Conservation (phyloP, 2,113 vertebrate genomes). For the Phaethornis superciliosus region DNA sequence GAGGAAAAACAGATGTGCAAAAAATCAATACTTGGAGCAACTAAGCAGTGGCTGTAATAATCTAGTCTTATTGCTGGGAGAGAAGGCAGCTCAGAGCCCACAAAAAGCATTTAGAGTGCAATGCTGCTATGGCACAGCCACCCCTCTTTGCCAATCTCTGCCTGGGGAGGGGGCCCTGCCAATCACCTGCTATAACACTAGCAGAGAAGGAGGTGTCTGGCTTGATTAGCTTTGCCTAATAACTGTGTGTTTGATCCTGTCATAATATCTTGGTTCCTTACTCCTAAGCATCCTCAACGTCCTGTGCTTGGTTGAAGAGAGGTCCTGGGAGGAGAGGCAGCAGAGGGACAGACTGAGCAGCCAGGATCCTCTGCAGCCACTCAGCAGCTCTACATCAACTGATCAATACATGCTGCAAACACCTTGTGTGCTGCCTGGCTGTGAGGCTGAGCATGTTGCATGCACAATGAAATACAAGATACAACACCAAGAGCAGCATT, state of each 20-base stretch:
- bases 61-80: neutral
- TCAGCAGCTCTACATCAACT: neutral
- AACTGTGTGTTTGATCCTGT: neutral
- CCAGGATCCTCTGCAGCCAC: neutral
- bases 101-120: fast-evolving
- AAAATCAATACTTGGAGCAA: neutral
- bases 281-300: neutral
- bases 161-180: neutral
- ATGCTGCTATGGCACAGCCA: neutral
- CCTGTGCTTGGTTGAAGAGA: neutral
- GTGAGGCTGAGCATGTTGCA: fast-evolving
- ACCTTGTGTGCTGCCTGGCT: neutral
- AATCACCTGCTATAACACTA: neutral
- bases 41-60: neutral
- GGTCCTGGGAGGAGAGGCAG: neutral
- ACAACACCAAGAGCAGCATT: no score
- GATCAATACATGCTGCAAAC: neutral
- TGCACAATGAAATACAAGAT: no score
- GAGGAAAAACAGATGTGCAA: neutral
- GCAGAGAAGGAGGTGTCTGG: neutral
- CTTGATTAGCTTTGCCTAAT: neutral
- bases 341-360: neutral
- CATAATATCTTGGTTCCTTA: neutral
- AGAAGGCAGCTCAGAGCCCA: neutral
- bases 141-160: neutral